Evolutionary conservation across 2,113 vertebrate genomes (phyloP), one percentile per base, ranked within the genome.

Genomic region (Ptilorrhoa leucosticta): DNA sequence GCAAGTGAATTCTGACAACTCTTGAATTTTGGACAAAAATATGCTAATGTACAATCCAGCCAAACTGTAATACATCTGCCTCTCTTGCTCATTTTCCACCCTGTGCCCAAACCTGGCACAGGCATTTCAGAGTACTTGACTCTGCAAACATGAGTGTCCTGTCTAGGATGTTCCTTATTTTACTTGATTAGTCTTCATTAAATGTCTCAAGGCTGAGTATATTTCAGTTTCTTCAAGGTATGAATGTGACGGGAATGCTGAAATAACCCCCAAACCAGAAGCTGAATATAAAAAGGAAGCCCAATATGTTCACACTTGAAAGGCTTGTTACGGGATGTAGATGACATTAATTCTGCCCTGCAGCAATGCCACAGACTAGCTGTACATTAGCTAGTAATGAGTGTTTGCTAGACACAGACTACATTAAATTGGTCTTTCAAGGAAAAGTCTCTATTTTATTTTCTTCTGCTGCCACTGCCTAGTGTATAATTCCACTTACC

Each of bases 351-450:
- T 87, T 94, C 65, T 95, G 75, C 73, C 77, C 73, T 85, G 58
- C 72, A 93, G 81, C 87, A 87, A 68, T 19, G 66, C 84, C 15
- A 4, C 63, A 81, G 80, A 87, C 66, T 70, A 89, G 78, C 83
- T 92, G 70, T 68, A 87, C 57, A 12, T 60, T 73, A 94, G 73
- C 54, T 91, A 57, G 84, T 90, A 91, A 87, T 58, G 66, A 93
- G 64, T 42, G 33, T 85, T 89, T 89, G 91, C 70, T 91, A 87
- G 87, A 81, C 64, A 73, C 9, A 64, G 48, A 40, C 84, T 80
- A 85, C 79, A 94, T 89, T 83, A 84, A 96, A 94, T 65, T 56
- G 44, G 66, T 83, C 66, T 86, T 87, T 86, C 61, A 89, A 88
- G 69, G 50, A 82, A 70, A 58, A 70, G 13, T 50, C 19, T 69